These are phyloP conservation scores for Mormyrus lacerda DNA, from an alignment of 2,113 vertebrate genomes.

Conservation along the genomic window DNA sequence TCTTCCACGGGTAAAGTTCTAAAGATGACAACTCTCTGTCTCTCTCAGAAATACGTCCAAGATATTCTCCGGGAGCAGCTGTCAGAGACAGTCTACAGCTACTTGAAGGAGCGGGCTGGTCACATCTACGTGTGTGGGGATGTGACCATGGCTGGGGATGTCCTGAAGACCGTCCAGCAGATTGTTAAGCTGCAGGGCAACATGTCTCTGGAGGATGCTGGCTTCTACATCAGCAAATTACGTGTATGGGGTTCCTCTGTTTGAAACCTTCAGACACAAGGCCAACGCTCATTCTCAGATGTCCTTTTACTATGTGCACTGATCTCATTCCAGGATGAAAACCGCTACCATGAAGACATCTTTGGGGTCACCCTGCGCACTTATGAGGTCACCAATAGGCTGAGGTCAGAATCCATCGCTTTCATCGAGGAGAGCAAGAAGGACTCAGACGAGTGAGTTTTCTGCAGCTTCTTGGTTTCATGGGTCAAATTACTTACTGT, in stretches of 20 bases:
- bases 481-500: background rate
- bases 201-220: conserved; percentile 78
- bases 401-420: conserved; percentile 95
- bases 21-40: conserved; percentile 16
- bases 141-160: conserved; percentile 93
- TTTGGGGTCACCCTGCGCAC: conserved; percentile 95
- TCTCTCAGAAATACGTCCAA: conserved; percentile 89
- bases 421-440: conserved; percentile 97
- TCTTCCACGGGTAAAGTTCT: conserved; percentile 7
- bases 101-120: conserved; percentile 81
- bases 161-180: conserved; percentile 86
- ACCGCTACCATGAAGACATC: conserved; percentile 95
- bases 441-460: conserved; percentile 87
- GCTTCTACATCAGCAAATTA: conserved; percentile 88
- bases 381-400: conserved; percentile 95
- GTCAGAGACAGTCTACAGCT: conserved; percentile 73
- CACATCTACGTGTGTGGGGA: conserved; percentile 96
- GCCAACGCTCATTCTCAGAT: background rate
- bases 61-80: conserved; percentile 87
- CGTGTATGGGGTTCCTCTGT: conserved; percentile 60
- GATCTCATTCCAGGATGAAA: conserved; percentile 72
- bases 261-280: background rate
- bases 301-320: background rate
- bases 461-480: background rate
- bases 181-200: conserved; percentile 80